Evolutionary conservation across 2,797 vertebrate species (phyloP).

Genomic region (Ptychadena robeensis): DNA sequence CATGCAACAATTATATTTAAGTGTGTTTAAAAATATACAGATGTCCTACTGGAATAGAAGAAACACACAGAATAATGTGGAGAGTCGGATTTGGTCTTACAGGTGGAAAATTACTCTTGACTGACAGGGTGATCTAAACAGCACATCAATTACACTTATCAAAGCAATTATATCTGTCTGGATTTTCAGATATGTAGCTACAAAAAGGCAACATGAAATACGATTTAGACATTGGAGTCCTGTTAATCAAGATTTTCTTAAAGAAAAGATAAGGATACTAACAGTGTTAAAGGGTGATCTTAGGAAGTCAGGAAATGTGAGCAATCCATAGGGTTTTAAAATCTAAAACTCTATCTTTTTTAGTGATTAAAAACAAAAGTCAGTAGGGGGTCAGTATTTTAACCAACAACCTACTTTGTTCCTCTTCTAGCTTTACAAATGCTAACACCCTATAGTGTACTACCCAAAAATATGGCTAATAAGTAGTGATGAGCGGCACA

Average conservation of each 20-base stretch:
- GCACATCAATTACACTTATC: conserved; percentile 54
- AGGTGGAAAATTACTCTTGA: conserved; percentile 33
- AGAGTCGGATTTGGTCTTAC: conserved; percentile 28
- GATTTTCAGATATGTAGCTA: conserved; percentile 36
- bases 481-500: too few relatives aligned
- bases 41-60: conserved; percentile 26
- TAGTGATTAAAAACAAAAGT: conserved; percentile 36
- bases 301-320: conserved; percentile 26
- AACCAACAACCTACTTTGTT: conserved; percentile 14
- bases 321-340: conserved; percentile 39
- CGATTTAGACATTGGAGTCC: conserved; percentile 36
- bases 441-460: too few relatives aligned
- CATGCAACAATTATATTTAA: neutral
- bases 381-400: conserved; percentile 8
- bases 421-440: neutral
- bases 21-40: conserved; percentile 6
- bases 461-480: too few relatives aligned
- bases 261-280: conserved; percentile 13
- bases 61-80: neutral
- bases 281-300: conserved; percentile 36
- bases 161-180: conserved; percentile 57
- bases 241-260: conserved; percentile 41
- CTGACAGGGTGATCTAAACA: conserved; percentile 51
- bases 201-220: conserved; percentile 36
- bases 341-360: conserved; percentile 31